phyloP scores from a whole-genome alignment of 1,140 invertebrate genomes.

The Littorina saxatilis region DNA sequence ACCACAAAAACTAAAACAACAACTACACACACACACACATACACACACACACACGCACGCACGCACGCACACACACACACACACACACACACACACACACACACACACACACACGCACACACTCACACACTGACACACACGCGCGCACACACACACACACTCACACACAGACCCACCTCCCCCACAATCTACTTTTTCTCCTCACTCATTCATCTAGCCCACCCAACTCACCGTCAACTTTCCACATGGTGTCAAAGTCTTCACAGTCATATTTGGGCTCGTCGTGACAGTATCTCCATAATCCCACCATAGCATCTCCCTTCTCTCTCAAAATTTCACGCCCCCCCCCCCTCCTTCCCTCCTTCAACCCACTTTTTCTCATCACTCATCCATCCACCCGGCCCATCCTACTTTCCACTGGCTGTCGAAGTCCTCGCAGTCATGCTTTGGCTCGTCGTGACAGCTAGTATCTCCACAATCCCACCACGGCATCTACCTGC shows the following conservation, averaged over 20 bases:
- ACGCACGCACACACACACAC: background rate
- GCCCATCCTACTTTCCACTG: background rate
- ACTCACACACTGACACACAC: no score
- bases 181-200: no score
- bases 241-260: background rate
- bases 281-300: slow-evolving; percentile 5
- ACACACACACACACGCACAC: background rate
- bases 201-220: no score
- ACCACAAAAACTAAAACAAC: background rate
- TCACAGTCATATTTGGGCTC: slow-evolving; percentile 5
- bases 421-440: background rate
- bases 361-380: no score
- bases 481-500: background rate
- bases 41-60: slow-evolving; percentile 20
- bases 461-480: slow-evolving; percentile 3
- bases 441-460: slow-evolving; percentile 1
- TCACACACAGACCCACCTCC: no score
- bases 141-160: background rate
- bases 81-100: background rate
- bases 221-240: background rate
- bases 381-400: no score
- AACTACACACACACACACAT: background rate
- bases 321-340: slow-evolving; percentile 6
- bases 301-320: background rate
- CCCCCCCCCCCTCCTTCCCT: no score